Evolutionary conservation across 2,113 vertebrate genomes (phyloP), one percentile per base, ranked within the genome.

Genomic region (Chiloscyllium plagiosum): DNA sequence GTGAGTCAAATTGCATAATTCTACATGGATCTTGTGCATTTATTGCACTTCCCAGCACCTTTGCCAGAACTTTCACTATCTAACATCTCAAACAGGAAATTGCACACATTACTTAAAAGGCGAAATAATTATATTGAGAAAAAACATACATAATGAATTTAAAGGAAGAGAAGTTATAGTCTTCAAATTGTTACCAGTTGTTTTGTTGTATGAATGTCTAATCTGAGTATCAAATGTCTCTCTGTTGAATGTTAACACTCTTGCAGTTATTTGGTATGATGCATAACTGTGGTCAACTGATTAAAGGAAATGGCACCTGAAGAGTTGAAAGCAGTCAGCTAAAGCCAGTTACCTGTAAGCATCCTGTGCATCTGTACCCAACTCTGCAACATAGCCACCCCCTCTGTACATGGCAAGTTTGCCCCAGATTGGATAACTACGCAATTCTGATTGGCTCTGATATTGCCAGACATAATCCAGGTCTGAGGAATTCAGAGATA

Each of bases 371-470:
- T 98, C 97, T 1, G 98, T 97, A 52, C 98, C 99, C 96, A 99
- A 97, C 86, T 98, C 97, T 96, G 98, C 97, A 65, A 98, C 97
- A 0, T 99, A 99, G 96, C 99, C 99, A 50, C 99, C 99, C 97
- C 99, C 99, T 15, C 98, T 97, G 96, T 99, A 99, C 78, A 98
- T 87, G 1, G 97, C 97, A 96, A 98, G 96, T 70, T 97, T 98
- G 26, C 99, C 99, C 98, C 99, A 99, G 83, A 97, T 96, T 13
- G 98, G 98, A 0, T 97, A 97, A 0, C 98, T 97, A 97, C 97
- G 97, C 96, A 98, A 96, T 95, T 97, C 97, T 56, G 97, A 96
- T 97, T 99, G 98, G 96, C 98, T 99, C 97, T 98, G 98, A 95
- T 99, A 99, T 20, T 94, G 96, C 99, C 99, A 99, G 0, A 97